phyloP scores from a whole-genome alignment of 2,888 invertebrate species.

The Stenurella melanura region DNA sequence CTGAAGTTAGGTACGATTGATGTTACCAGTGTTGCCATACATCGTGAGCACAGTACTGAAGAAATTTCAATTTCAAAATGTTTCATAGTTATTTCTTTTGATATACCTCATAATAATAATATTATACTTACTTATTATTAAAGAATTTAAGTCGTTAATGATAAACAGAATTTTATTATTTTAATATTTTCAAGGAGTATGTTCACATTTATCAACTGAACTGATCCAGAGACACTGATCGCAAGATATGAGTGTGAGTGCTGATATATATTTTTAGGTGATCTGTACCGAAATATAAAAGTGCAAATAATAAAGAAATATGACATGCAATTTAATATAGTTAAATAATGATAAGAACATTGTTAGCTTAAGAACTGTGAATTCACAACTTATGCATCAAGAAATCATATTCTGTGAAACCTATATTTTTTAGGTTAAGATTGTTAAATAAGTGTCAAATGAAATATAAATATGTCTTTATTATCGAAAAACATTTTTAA shows the following conservation, averaged over 20 bases:
- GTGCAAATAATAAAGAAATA: background rate
- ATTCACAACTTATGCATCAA: background rate
- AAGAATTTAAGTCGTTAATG: no score
- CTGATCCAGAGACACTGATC: no score
- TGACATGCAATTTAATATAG: background rate
- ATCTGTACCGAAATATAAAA: background rate
- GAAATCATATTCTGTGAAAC: background rate
- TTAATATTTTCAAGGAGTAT: no score
- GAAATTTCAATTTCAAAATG: no score
- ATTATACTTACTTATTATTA: no score
- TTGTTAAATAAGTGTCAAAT: background rate
- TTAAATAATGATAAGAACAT: background rate
- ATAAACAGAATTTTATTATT: no score
- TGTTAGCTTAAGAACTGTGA: background rate
- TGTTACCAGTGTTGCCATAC: background rate
- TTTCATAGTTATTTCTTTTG: no score
- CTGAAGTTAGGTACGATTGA: background rate
- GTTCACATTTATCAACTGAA: no score
- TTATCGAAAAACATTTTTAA: constrained; percentile 44
- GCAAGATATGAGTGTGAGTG: no score
- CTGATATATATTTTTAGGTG: no score
- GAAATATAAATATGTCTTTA: constrained; percentile 53
- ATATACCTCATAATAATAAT: no score
- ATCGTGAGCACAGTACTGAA: no score
- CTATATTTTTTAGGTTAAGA: constrained; percentile 20